phyloP scores from a whole-genome alignment of 2,797 vertebrate genomes.

The Rhinella marina region DNA sequence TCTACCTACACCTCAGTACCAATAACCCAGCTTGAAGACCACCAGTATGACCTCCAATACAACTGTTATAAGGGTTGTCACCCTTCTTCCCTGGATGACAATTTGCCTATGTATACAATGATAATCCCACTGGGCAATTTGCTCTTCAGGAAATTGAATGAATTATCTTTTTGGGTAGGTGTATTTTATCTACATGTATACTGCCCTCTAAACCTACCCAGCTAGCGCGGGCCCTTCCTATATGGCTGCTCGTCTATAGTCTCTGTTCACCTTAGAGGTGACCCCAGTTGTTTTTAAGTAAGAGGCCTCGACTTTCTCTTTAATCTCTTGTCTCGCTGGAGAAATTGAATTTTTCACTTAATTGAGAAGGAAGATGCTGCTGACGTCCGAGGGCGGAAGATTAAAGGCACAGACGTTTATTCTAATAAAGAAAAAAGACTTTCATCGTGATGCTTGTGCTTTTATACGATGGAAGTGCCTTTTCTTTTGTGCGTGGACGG shows the following conservation, averaged over 20 bases:
- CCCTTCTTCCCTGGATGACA: not conserved
- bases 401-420: slow-evolving; percentile 26
- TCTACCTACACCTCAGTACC: not conserved
- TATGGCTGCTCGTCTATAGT: not conserved
- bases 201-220: not conserved
- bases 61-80: not conserved
- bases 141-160: too few species aligned
- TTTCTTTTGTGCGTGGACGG: not conserved
- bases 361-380: slow-evolving; percentile 59
- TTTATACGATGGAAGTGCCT: not conserved
- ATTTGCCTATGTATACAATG: not conserved
- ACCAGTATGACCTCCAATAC: not conserved
- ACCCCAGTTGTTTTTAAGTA: slow-evolving; percentile 15
- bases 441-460: slow-evolving; percentile 11
- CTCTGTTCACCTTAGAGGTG: not conserved
- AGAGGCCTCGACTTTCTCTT: slow-evolving; percentile 56
- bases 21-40: not conserved
- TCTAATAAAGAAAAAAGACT: slow-evolving; percentile 1
- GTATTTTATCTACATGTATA: not conserved
- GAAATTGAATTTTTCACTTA: slow-evolving; percentile 52
- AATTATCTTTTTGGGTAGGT: too few species aligned
- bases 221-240: not conserved
- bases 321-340: slow-evolving; percentile 22
- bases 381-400: slow-evolving; percentile 58
- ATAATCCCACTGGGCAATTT: not conserved